Evolutionary conservation across 2,797 vertebrate species (phyloP).

Genomic region (Eleutherodactylus coqui): DNA sequence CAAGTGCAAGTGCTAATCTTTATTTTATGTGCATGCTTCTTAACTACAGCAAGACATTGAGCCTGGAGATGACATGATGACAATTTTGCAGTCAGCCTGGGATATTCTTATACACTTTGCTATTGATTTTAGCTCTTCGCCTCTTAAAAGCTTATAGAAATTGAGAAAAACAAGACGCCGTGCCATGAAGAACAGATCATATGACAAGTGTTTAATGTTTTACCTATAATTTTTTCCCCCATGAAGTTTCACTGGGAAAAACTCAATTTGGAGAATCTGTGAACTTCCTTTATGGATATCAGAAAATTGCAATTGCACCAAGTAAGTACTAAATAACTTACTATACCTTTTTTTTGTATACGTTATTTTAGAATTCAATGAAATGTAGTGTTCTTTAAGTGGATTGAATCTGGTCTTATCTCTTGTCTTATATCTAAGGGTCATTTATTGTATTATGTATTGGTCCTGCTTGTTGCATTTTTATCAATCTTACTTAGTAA

Average conservation of each 20-base stretch:
- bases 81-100: conserved; percentile 8
- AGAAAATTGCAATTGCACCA: not conserved
- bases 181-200: not conserved
- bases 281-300: conserved; percentile 33
- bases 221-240: not conserved
- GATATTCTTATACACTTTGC: conserved; percentile 24
- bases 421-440: not conserved
- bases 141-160: not conserved
- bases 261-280: not conserved
- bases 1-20: conserved; percentile 35
- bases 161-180: not conserved
- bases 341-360: not conserved
- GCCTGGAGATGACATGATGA: conserved; percentile 24
- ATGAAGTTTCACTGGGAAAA: conserved; percentile 42
- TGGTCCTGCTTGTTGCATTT: not conserved
- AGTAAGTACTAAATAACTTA: conserved; percentile 31
- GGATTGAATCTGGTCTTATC: no score
- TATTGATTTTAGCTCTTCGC: not conserved
- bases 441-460: not conserved
- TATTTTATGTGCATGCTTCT: conserved; percentile 16
- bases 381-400: not conserved
- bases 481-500: not conserved
- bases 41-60: conserved; percentile 38
- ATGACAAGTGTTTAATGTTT: not conserved
- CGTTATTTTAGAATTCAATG: not conserved